Conservation (phyloP, 2,888 invertebrate genomes). For the Drosophila parthenogenetica region DNA sequence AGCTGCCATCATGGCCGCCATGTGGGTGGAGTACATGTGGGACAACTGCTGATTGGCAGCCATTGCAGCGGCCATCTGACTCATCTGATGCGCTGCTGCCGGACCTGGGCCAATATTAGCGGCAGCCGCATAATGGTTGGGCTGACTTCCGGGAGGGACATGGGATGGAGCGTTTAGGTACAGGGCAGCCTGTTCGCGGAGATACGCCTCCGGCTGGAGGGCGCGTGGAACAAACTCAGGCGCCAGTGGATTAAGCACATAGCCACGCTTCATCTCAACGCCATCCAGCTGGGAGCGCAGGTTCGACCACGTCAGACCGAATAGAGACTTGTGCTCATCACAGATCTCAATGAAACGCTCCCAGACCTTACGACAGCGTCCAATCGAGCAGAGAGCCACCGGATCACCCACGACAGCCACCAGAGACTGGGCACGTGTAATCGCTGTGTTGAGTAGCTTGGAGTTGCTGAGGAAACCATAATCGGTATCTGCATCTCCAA, state of each 20-base stretch:
- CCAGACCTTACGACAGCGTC: conserved; percentile 93
- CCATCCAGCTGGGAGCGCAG: conserved; percentile 89
- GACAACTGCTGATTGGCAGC: conserved; percentile 74
- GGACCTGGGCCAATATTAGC: conserved; percentile 72
- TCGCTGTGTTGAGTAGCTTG: conserved; percentile 92
- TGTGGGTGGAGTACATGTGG: conserved; percentile 79
- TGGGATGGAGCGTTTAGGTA: conserved; percentile 72
- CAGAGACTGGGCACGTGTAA: conserved; percentile 92
- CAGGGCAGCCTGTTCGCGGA: conserved; percentile 84
- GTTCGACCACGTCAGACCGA: conserved; percentile 90
- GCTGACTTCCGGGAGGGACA: conserved; percentile 54
- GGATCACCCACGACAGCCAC: conserved; percentile 95
- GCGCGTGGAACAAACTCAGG: conserved; percentile 91
- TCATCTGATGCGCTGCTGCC: conserved; percentile 72
- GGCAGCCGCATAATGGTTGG: conserved; percentile 56
- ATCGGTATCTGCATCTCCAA: conserved; percentile 87
- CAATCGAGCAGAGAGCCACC: conserved; percentile 91
- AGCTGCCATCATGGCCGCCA: conserved; percentile 80
- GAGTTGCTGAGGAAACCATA: conserved; percentile 93
- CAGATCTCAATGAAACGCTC: conserved; percentile 91
- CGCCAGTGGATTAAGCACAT: conserved; percentile 92
- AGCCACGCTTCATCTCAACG: conserved; percentile 90
- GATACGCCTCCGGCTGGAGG: conserved; percentile 85
- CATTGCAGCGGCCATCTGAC: conserved; percentile 77
- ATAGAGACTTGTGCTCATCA: conserved; percentile 89